Base-by-base conservation (phyloP, 2,797 vertebrate genomes). In the Babyrousa celebensis region DNA sequence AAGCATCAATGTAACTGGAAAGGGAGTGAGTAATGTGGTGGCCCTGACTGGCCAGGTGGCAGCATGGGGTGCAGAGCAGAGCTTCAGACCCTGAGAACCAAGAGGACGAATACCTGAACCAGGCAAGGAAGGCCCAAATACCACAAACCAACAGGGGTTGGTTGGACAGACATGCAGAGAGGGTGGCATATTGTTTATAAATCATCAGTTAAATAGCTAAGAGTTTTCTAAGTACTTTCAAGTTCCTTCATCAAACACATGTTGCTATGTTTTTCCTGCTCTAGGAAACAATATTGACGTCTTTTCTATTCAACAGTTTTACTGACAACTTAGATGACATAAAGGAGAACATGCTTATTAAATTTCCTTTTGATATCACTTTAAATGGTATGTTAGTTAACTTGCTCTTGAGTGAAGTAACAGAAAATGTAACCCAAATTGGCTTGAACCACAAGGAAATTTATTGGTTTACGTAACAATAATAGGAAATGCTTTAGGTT, bases 211-310 rank as follows among this genome's bases (percentile, higher is more conserved):
- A 70, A 92, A 36, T 56, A 62, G 3, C 17, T 85, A 52, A 87
- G 29, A 68, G 2, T 77, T 72, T 72, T 82, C 29, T 70, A 32
- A 52, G 54, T 52, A 85, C 17, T 54, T 63, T 58, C 6, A 89
- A 77, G 36, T 92, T 40, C 43, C 87, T 92, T 89, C 40, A 40
- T 75, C 58, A 93, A 87, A 60, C 63, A 83, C 77, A 65, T 54
- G 48, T 52, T 43, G 72, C 18, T 23, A 12, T 23, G 83, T 88
- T 60, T 54, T 75, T 32, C 67, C 23, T 86, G 23, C 5, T 68
- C 29, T 43, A 40, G 36, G 54, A 80, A 89, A 83, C 54, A 70
- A 62, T 62, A 74, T 43, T 94, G 36, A 32, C 52, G 32, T 70
- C n/a, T 95, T 54, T 75, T 68, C 60, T 87, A 70, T 68, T 82